phyloP scores from a whole-genome alignment of 2,888 invertebrate species.

The Sarcophaga caerulescens region DNA sequence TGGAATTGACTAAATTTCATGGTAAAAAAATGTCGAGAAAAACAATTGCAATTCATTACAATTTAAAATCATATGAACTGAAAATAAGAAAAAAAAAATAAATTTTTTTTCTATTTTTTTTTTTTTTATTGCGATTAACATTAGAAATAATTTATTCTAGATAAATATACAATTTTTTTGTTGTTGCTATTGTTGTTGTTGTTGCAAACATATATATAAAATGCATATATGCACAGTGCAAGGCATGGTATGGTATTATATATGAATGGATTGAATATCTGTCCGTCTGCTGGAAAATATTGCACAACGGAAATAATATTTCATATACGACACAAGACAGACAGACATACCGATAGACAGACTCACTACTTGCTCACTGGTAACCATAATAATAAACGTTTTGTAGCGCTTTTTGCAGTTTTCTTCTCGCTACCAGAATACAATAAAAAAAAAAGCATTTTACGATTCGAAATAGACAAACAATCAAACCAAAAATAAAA shows the following conservation, averaged over 20 bases:
- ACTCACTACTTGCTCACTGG: too few species aligned
- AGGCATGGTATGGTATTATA: too few species aligned
- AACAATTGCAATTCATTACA: constrained; percentile 27
- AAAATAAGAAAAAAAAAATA: neutral
- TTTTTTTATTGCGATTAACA: neutral
- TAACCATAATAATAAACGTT: too few species aligned
- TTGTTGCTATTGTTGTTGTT: neutral
- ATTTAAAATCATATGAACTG: constrained; percentile 6
- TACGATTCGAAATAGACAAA: constrained; percentile 1
- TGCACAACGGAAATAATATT: constrained; percentile 68
- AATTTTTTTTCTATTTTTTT: neutral
- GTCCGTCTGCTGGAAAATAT: constrained; percentile 30
- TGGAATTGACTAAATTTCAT: constrained; percentile 56
- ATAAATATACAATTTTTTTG: constrained; percentile 13
- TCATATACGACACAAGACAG: constrained; percentile 45
- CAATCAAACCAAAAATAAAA: constrained; percentile 18
- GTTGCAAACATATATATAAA: constrained; percentile 1
- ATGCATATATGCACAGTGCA: constrained; percentile 4
- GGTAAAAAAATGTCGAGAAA: constrained; percentile 24
- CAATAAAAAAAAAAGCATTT: neutral
- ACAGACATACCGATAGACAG: too few species aligned
- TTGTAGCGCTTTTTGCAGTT: too few species aligned
- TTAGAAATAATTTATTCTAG: constrained; percentile 36
- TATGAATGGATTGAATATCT: too few species aligned
- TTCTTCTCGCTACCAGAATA: constrained; percentile 17